phyloP scores from a whole-genome alignment of 1,140 invertebrate genomes.

The Alviniconcha marisindica region DNA sequence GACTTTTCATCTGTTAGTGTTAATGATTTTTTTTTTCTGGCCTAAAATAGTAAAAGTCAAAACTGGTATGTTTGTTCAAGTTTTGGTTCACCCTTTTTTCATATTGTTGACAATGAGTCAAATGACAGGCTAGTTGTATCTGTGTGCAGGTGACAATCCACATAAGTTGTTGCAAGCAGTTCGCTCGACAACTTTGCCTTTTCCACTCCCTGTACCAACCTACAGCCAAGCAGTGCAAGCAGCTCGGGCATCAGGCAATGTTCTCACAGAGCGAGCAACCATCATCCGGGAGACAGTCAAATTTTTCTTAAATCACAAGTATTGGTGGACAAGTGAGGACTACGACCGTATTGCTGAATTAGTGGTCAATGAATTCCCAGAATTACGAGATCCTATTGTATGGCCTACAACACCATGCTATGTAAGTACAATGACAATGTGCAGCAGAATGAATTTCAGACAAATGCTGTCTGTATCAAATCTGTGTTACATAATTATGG shows the following conservation, averaged over 20 bases:
- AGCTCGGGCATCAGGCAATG: conserved; percentile 31
- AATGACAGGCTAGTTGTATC: not conserved
- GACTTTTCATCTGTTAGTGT: too few species aligned
- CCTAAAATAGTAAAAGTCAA: too few species aligned
- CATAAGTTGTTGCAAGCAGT: conserved; percentile 31
- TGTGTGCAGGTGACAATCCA: not conserved
- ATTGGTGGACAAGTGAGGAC: conserved; percentile 52
- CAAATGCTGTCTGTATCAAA: too few species aligned
- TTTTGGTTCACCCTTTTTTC: too few species aligned
- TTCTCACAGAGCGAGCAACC: conserved; percentile 43
- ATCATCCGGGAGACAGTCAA: conserved; percentile 49
- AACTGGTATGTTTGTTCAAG: too few species aligned
- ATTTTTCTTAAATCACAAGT: conserved; percentile 49
- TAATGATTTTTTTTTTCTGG: too few species aligned
- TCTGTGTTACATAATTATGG: not conserved
- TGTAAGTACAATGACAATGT: conserved; percentile 15
- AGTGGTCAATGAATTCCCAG: conserved; percentile 51
- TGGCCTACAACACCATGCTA: conserved; percentile 12
- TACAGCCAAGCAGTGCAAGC: conserved; percentile 38
- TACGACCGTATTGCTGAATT: conserved; percentile 51
- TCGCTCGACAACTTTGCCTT: conserved; percentile 21
- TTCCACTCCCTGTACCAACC: conserved; percentile 14
- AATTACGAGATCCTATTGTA: conserved; percentile 15
- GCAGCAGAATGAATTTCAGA: too few species aligned
- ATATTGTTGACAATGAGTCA: too few species aligned